Base-by-base conservation (phyloP, 2,888 invertebrate species). In the Plebejus anna region DNA sequence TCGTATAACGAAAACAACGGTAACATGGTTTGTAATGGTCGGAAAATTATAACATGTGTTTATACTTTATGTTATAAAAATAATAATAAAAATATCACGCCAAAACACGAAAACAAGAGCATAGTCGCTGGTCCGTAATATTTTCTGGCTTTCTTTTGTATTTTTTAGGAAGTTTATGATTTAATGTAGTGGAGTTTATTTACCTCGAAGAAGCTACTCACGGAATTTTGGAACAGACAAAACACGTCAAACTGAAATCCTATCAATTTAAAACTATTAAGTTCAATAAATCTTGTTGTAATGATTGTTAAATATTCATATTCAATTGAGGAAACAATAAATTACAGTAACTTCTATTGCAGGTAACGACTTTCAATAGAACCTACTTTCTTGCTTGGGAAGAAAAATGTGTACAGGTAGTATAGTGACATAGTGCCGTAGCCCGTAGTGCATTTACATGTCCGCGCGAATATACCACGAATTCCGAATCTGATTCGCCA, bases 401-500 rank as follows among this genome's bases (percentile, higher is more conserved):
- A 47, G 72, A 72, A 72, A 72, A 72, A 72, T 72, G 22, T 47
- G 42, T 47, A 28, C 61, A 61, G 61, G 51, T 28, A 47, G 22
- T 22, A 22, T 22, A 22, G 22, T 22, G 22, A 22, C 22, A 22
- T 22, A 22, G 51, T 72, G 61, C 28, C n/a, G 42, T 38, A 22
- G 2, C 28, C 28, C 42, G 28, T 73, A 73, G 73, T 73, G 73
- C 73, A 73, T 73, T 73, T 73, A 73, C 73, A 51, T 73, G 73
- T 73, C 73, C 55, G 51, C 72, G 72, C 51, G 73, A 73, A 73
- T 72, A 72, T 47, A 75, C 77, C 78, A 78, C 77, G 78, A 79
- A 78, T 77, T 77, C 77, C 75, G 28, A 79, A 79, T 79, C 78
- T 75, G 78, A 78, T 77, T 72, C 77, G 79, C 75, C 76, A 78